These are phyloP conservation scores for Eremobia ochroleuca DNA, from an alignment of 2,888 invertebrate species.

Conservation along the genomic window DNA sequence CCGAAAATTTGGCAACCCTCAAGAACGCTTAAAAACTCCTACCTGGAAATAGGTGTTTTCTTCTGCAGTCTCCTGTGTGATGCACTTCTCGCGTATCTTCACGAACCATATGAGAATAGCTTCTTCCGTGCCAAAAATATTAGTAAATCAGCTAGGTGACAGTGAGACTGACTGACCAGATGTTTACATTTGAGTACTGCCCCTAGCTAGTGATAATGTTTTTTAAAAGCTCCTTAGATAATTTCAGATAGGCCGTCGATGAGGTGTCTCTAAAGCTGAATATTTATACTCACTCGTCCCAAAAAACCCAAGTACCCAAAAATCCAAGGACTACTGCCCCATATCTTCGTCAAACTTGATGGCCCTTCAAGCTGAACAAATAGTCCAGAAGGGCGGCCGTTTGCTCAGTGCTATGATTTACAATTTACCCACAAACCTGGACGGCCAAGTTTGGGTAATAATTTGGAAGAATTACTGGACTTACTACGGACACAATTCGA, in stretches of 20 bases:
- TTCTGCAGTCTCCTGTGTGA: neutral
- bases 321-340: conserved; percentile 38
- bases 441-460: conserved; percentile 16
- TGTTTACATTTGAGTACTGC: neutral
- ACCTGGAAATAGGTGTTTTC: neutral
- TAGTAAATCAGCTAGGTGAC: neutral
- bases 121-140: neutral
- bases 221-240: too few relatives aligned
- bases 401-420: conserved; percentile 56
- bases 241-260: neutral
- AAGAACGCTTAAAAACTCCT: neutral
- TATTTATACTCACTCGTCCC: neutral
- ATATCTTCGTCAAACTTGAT: conserved; percentile 46
- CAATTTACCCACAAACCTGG: conserved; percentile 42
- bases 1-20: neutral
- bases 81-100: neutral
- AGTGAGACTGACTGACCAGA: neutral
- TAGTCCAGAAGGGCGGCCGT: conserved; percentile 38
- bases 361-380: conserved; percentile 47
- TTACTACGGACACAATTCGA: conserved; percentile 7
- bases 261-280: neutral
- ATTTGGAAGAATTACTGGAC: conserved; percentile 28
- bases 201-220: neutral
- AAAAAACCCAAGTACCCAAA: neutral
- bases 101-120: neutral